Percentiles rank a stretch among this genome's conserved stretches.
Conservation (phyloP, 2,888 invertebrate species). For the Poecilobothrus nobilitatus region DNA sequence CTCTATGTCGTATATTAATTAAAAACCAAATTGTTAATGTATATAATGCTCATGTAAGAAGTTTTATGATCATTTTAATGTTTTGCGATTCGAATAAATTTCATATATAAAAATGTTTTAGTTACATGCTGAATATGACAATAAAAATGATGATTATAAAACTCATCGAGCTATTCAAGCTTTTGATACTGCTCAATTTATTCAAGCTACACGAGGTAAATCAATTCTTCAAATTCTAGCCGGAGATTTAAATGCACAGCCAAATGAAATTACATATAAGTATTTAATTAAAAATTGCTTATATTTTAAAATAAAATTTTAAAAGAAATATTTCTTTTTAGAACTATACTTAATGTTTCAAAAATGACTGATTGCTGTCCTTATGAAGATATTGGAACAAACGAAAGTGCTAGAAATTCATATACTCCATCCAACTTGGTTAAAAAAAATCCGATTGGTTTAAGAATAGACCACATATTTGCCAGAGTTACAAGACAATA, state of each 20-base stretch:
- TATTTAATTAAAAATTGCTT: constrained; percentile 28
- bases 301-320: not conserved
- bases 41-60: constrained; percentile 86
- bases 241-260: constrained; percentile 91
- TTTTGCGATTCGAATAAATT: not conserved
- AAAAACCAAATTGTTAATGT: constrained; percentile 65
- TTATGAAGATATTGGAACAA: constrained; percentile 55
- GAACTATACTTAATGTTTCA: constrained; percentile 51
- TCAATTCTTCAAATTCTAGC: constrained; percentile 80
- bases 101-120: constrained; percentile 43
- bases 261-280: constrained; percentile 72
- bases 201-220: constrained; percentile 68
- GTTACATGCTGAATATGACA: constrained; percentile 92
- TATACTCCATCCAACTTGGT: constrained; percentile 57
- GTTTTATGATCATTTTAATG: not conserved
- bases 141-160: constrained; percentile 75
- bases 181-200: constrained; percentile 89
- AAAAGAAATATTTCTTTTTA: constrained; percentile 30
- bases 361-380: constrained; percentile 48
- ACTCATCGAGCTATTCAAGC: constrained; percentile 91
- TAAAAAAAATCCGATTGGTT: constrained; percentile 57
- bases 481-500: constrained; percentile 45
- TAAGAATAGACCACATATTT: constrained; percentile 88
- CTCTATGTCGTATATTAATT: constrained; percentile 65
- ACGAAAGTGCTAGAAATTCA: constrained; percentile 71